phyloP scores from a whole-genome alignment of 2,113 vertebrate species.

The Ascaphus truei region DNA sequence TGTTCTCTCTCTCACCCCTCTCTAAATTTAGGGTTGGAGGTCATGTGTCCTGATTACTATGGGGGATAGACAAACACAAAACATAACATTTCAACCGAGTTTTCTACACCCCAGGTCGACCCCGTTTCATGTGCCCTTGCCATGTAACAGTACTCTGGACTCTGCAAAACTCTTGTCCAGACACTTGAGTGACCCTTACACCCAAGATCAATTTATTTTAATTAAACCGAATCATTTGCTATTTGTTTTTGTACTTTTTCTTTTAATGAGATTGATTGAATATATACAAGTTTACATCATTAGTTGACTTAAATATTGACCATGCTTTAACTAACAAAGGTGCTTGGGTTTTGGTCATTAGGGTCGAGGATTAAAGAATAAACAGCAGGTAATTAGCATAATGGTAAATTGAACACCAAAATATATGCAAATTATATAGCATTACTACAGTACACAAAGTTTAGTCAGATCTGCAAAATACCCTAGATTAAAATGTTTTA shows the following conservation, averaged over 20 bases:
- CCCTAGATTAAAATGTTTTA: too few species aligned
- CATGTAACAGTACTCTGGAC: too few species aligned
- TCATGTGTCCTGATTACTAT: too few species aligned
- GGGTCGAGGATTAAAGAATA: neutral
- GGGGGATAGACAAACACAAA: too few species aligned
- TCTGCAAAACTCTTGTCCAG: too few species aligned
- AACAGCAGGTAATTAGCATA: neutral
- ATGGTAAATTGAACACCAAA: constrained; percentile 11
- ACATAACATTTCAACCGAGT: too few species aligned
- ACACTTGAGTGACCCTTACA: too few species aligned
- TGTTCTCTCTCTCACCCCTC: too few species aligned
- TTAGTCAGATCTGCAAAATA: too few species aligned
- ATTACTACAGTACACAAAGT: neutral
- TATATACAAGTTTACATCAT: neutral
- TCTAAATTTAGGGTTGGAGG: too few species aligned
- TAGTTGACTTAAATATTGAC: neutral
- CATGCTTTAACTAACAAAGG: constrained; percentile 3
- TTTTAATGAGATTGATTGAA: neutral
- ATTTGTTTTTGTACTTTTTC: neutral
- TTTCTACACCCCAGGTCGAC: too few species aligned
- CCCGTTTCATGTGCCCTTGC: too few species aligned
- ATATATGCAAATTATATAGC: neutral
- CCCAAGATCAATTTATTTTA: neutral
- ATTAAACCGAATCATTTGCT: neutral
- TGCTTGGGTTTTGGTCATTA: constrained; percentile 4